Base-by-base conservation (phyloP, 2,888 invertebrate genomes). In the Epirrhoe alternata region DNA sequence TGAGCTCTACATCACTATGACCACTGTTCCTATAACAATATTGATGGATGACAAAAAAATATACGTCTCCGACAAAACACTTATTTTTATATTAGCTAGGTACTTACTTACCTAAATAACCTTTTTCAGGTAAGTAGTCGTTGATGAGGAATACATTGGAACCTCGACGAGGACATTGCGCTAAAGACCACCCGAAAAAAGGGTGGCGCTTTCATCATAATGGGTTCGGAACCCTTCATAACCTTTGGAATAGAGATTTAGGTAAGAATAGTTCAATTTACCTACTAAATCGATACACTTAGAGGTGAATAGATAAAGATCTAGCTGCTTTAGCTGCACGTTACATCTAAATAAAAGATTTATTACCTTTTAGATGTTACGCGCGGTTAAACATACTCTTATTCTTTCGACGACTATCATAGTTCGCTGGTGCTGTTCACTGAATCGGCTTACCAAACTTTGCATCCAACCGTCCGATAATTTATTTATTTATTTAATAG, bases 121-220 rank as follows among this genome's bases (percentile, higher is more conserved):
- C 47, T 14, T 16, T 47, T 12, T 47, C 6, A 47, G 16, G 14
- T 47, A 47, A 14, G 14, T 47, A 16, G 14, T 14, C 14, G 47
- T 47, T 47, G 47, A 47, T 47, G 47, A 47, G 47, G 47, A 47
- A 47, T 47, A 47, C 45, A n/a, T 45, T 14, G 45, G n/a, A 14
- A 45, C 14, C 45, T 45, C 45, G 45, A 45, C 14, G 45, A 14
- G 45, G 47, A 47, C 24, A 14, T 47, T 47, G 47, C 14, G 47
- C 47, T 47, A 47, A 47, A 12, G 47, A 47, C 14, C 16, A 47
- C 6, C 14, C 7, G 47, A 47, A 47, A 47, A 47, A 47, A 16
- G 16, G 47, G 14, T 47, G 45, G 14, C 45, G 45, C 14, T 45
- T 10, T 45, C 6, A 14, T 14, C 8, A 1, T 38, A 45, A 45